Evolutionary conservation across 2,888 invertebrate species (phyloP).

Genomic region (Erebia epiphron): DNA sequence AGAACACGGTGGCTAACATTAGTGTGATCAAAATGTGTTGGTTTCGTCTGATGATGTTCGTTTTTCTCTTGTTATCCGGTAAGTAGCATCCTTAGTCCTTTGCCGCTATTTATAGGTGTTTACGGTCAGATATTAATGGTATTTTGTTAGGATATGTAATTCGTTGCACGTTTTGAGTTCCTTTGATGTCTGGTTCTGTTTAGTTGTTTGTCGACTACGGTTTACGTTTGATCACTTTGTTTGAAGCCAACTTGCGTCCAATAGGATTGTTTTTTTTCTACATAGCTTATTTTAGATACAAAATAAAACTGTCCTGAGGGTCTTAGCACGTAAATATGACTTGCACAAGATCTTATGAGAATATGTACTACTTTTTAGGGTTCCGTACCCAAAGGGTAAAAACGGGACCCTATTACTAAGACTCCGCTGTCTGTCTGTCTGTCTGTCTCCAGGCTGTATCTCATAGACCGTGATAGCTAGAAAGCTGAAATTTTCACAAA

Average conservation of each 20-base stretch:
- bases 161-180: conserved; percentile 47
- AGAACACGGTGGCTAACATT: conserved; percentile 35
- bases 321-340: no score
- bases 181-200: conserved; percentile 50
- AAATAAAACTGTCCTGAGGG: background rate
- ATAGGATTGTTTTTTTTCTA: conserved; percentile 14
- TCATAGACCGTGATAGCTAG: no score
- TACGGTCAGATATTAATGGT: conserved; percentile 71
- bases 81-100: conserved; percentile 71
- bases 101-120: conserved; percentile 69
- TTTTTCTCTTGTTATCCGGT: conserved; percentile 70
- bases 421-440: no score
- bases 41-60: conserved; percentile 58
- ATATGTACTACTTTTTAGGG: no score
- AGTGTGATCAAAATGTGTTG: conserved; percentile 65
- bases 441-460: no score
- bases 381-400: no score
- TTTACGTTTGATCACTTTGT: conserved; percentile 23
- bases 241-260: conserved; percentile 5
- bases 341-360: no score
- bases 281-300: conserved; percentile 21
- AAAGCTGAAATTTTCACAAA: no score
- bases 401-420: no score
- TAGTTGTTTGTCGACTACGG: conserved; percentile 10
- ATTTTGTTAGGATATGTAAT: conserved; percentile 57